Base-by-base conservation (phyloP, 2,888 invertebrate species). In the Subacronicta megacephala region DNA sequence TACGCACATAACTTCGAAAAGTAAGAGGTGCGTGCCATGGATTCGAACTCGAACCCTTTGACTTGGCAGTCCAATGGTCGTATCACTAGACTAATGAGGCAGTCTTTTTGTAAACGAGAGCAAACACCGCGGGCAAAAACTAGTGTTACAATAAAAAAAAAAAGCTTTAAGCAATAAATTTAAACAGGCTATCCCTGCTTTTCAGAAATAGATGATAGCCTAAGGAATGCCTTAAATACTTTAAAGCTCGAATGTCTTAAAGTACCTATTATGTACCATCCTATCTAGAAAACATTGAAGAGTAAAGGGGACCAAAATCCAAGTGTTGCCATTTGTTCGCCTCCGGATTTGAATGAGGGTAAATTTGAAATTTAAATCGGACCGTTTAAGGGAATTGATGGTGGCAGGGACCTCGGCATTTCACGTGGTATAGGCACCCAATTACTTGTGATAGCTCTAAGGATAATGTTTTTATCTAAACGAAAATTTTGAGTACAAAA, bases 291-390 rank as follows among this genome's bases (percentile, higher is more conserved):
- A 45, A 67, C 72, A 59, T 70, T 52, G 57, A 44, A 29, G 20
- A 36, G 40, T 53, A 59, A 67, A 50, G 67, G 66, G 49, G 33
- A 33, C 47, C 36, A 59, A 29, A 41, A 62, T 41, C 75, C 41
- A 53, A 57, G 69, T 52, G 38, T 50, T 56, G 61, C 78, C 79
- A 80, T 81, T 81, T 75, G 77, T 79, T 69, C 77, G 63, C 73
- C 75, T 71, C 67, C 61, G 68, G 79, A 80, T 81, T 81, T 82
- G 82, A 81, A 83, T 78, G 80, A 76, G 82, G 77, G 77, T 76
- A 81, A 78, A 83, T 83, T 83, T 83, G 81, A 83, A 83, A 80
- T 83, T 82, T 81, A 83, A 83, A 83, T 83, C 64, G 70, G 55
- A 66, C 53, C 64, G 50, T 62, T 75, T 72, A 67, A 41, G 55